Evolutionary conservation across 2,113 vertebrate species (phyloP), one percentile per base, ranked within the genome.

Genomic region (Gambusia holbrooki): DNA sequence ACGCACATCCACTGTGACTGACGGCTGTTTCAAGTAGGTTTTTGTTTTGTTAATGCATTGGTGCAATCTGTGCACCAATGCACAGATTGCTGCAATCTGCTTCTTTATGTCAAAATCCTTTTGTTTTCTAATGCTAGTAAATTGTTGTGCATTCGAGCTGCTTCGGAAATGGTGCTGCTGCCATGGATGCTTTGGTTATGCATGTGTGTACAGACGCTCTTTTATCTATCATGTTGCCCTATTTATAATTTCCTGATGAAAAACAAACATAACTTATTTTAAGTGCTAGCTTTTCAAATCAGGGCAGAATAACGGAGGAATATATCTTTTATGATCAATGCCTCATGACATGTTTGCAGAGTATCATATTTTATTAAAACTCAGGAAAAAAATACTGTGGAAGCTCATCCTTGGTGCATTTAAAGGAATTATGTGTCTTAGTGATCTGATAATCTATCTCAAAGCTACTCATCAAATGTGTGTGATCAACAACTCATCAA

Each of bases 1-100:
- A 76, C 42, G 76, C 54, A 66, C 10, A 62, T 80, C 66, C 54
- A 29, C 73, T 64, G 4, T 40, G 80, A 62, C 62, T 64, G 69
- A 71, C 6, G 27, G 30, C 69, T 79, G 61, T 40, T 67, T 62
- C 71, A 85, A 42, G 86, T 89, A 87, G 60, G 88, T 84, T 72
- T 33, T 58, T n/a, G 10, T n/a, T 33, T 9, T 8, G 10, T 11
- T n/a, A 58, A 58, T 58, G 17, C 25, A 58, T 58, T n/a, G 19
- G 25, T 58, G 17, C 25, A 58, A 58, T n/a, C n/a, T 11, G 22
- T n/a, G 25, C 27, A 27, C 27, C 27, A 27, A 27, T 27, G 27
- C 27, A 27, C 27, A 27, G 27, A 27, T 27, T 27, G 27, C 19
- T n/a, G 3, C 22, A 3, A n/a, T 9, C 62, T 22, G 25, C 17